Evolutionary conservation across 1,140 invertebrate species (phyloP), one percentile per base, ranked within the genome.

Genomic region (Lerema accius): DNA sequence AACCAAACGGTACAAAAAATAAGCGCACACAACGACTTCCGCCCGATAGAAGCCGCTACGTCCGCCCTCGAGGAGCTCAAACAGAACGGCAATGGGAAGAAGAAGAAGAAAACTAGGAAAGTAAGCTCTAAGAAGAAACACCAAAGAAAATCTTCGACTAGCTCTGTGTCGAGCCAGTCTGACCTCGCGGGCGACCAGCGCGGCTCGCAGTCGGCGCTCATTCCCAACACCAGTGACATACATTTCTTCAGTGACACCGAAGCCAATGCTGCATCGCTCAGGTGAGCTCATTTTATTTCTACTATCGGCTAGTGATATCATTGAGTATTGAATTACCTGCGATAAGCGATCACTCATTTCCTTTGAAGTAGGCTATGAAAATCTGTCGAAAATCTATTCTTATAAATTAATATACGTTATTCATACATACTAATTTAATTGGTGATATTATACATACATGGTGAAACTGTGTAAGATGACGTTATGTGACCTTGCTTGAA

Each of bases 231-330:
- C 13, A 69, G 73, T 9, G 86, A 90, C 37, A 82, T 89, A 55
- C 78, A 87, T 81, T 98, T 98, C 84, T 98, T 97, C 82, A 98
- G 97, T 83, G 97, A 98, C 75, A 96, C 96, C 0, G 97, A 98
- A 91, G 90, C 97, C 16, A 95, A 94, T 11, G 93, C 93, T 14
- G 80, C 80, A 7, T 90, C 69, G 82, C 85, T 89, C 60, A 94
- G 94, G 95, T 95, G 82, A 92, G 92, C 76, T 39, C 10, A 3
- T 23, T 10, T 10, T 42, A 50, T 49, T 28, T 14, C 5, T 50
- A 14, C 6, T 28, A 26, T 14, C 1, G 39, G 37, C 9, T 26
- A 7, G 9, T 4, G 9, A 7, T 32, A 32, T 23, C 2, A 23
- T 23, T 23, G 2, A 2, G 5, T 23, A 23, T 23, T 23, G 5